These are phyloP conservation scores for Cathartes aura DNA, from an alignment of 2,113 vertebrate species.

Conservation along the genomic window DNA sequence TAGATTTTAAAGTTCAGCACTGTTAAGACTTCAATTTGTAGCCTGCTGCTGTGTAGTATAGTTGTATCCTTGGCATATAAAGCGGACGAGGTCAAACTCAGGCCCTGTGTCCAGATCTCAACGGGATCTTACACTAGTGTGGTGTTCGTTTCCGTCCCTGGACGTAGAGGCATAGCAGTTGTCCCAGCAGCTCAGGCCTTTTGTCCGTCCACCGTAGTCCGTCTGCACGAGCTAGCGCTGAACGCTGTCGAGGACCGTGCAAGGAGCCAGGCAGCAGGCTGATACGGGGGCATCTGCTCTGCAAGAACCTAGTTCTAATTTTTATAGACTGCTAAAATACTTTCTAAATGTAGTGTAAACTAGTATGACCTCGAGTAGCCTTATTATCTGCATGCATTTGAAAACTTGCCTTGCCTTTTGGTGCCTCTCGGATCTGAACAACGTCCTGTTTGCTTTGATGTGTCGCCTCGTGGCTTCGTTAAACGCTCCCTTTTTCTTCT, in stretches of 20 bases:
- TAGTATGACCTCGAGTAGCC: background rate
- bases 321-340: background rate
- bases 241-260: background rate
- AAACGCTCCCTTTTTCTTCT: background rate
- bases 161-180: fast-evolving
- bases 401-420: background rate
- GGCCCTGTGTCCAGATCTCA: background rate
- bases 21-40: background rate
- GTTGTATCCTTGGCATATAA: background rate
- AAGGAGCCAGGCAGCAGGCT: background rate
- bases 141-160: background rate
- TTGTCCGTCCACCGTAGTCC: background rate
- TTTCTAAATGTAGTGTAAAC: background rate
- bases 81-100: background rate
- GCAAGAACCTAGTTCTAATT: fast-evolving
- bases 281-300: background rate
- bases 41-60: background rate
- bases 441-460: background rate
- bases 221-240: background rate
- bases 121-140: fast-evolving
- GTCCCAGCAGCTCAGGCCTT: background rate
- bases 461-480: background rate
- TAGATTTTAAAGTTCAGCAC: background rate
- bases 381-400: fast-evolving
- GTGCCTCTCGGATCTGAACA: fast-evolving